phyloP scores from a whole-genome alignment of 2,888 invertebrate genomes.

The Diarsia brunnea region DNA sequence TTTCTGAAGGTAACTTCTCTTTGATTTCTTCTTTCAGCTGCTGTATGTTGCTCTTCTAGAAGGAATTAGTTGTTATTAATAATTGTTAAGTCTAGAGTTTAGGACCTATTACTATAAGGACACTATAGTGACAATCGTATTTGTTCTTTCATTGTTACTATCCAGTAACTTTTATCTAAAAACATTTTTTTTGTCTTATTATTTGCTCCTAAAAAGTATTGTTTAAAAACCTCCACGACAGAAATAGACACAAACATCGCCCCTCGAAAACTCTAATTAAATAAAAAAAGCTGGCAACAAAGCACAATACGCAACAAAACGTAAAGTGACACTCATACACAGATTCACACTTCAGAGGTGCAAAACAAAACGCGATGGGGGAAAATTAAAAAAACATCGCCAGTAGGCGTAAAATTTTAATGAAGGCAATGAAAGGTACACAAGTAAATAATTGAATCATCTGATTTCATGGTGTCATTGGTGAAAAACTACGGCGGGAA shows the following conservation, averaged over 20 bases:
- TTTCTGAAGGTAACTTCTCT: slow-evolving; percentile 84
- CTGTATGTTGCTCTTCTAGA: slow-evolving; percentile 89
- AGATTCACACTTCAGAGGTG: slow-evolving; percentile 89
- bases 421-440: slow-evolving; percentile 84
- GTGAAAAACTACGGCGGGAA: slow-evolving; percentile 73
- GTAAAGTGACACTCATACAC: slow-evolving; percentile 78
- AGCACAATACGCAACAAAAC: slow-evolving; percentile 71
- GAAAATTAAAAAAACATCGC: slow-evolving; percentile 72
- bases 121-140: not conserved
- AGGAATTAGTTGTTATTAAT: slow-evolving; percentile 29
- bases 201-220: not conserved
- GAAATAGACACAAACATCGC: slow-evolving; percentile 45
- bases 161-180: too few species aligned
- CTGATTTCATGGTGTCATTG: slow-evolving; percentile 86
- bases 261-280: slow-evolving; percentile 60
- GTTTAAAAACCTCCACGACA: not conserved
- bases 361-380: slow-evolving; percentile 83
- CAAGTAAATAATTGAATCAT: slow-evolving; percentile 85
- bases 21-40: slow-evolving; percentile 92
- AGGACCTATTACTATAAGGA: not conserved
- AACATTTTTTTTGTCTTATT: not conserved
- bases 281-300: slow-evolving; percentile 59
- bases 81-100: not conserved
- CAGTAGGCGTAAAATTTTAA: slow-evolving; percentile 87
- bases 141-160: not conserved